Base-by-base conservation (phyloP, 53 echinoderm and acorn worm species). In the Henricia sp. region DNA sequence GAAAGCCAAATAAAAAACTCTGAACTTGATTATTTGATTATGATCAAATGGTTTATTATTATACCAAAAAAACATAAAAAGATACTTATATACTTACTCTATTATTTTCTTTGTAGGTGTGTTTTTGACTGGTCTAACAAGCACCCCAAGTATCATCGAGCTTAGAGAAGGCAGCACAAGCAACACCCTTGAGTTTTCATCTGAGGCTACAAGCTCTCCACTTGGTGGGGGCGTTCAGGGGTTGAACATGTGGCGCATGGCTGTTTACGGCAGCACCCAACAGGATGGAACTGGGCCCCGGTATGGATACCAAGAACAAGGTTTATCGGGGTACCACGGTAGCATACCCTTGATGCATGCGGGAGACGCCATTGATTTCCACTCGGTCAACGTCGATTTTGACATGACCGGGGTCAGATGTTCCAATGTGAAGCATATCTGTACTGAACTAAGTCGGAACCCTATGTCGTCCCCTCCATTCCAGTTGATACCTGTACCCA, bases 321-420 rank as follows among this genome's bases (percentile, higher is more conserved):
- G 84, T 32, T 75, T 95, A 33, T 67, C 87, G 8, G 80, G 87
- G 4, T 95, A 95, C 60, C 89, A 92, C 50, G 85, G 87, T 1
- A 83, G 91, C 32, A 48, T 91, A 35, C 95, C 95, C 0, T 69
- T 95, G 24, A 54, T 74, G 14, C 75, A 50, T 16, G 86, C 95
- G 16, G 92, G 92, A 3, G 92, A 90, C 46, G 74, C 76, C 64
- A 24, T 96, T 0, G 71, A 73, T 9, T 96, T 84, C 75, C 62
- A 63, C 20, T 54, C 85, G 28, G 28, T 96, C 33, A 37, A 36
- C 23, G 84, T 89, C 20, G 83, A 87, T 55, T 93, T 93, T 56
- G 92, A 93, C 77, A 96, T 96, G 96, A 90, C 74, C 3, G 90
- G 88, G 25, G 74, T 96, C 46, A 53, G 80, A 19, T 96, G 96